Conservation (phyloP, 1,140 invertebrate genomes). For the Pseudoatta argentina region DNA sequence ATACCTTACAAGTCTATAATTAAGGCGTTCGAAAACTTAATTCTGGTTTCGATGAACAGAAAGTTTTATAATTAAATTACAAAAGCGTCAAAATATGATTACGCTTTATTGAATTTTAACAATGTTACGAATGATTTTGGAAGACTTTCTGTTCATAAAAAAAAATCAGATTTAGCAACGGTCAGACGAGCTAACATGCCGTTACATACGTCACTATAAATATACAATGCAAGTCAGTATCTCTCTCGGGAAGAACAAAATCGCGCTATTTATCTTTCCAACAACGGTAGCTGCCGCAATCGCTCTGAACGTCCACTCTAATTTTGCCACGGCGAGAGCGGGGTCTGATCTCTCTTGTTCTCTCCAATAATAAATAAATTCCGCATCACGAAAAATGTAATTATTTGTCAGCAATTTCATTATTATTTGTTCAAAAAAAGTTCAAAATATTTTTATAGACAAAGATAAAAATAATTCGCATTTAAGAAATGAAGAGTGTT, state of each 20-base stretch:
- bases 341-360: not conserved
- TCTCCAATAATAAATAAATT: not conserved
- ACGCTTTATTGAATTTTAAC: not conserved
- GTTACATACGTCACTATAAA: conserved; percentile 29
- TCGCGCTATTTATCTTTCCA: conserved; percentile 42
- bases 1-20: not conserved
- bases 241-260: conserved; percentile 1
- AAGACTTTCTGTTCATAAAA: not conserved
- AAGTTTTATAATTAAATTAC: not conserved
- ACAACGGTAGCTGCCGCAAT: conserved; percentile 47
- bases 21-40: too few species aligned
- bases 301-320: conserved; percentile 1
- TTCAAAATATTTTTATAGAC: not conserved
- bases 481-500: not conserved
- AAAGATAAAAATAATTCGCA: not conserved
- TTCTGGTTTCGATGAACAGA: too few species aligned
- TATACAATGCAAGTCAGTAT: conserved; percentile 50
- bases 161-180: conserved; percentile 20
- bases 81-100: not conserved
- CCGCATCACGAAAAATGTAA: not conserved
- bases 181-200: not conserved
- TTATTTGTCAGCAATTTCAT: not conserved
- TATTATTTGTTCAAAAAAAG: not conserved
- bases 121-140: not conserved
- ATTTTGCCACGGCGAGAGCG: conserved; percentile 1